Percentiles rank a stretch among this genome's conserved stretches.
Conservation (phyloP, 2,113 vertebrate genomes). For the Pristiophorus japonicus region DNA sequence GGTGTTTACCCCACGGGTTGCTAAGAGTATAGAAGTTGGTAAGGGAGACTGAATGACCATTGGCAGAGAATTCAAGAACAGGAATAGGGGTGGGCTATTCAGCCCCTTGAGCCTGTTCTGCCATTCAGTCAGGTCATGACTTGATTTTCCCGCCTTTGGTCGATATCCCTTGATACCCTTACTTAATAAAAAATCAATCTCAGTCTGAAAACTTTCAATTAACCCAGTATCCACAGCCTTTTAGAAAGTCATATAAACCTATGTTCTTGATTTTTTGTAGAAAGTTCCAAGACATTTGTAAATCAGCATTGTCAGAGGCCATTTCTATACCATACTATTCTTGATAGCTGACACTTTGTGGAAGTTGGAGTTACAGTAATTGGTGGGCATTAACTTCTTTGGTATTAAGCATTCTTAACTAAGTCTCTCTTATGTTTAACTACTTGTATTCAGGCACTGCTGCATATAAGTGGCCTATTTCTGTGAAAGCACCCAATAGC, state of each 20-base stretch:
- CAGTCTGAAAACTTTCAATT: not conserved
- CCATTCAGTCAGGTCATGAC: not conserved
- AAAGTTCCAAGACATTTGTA: not conserved
- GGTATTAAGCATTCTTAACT: not conserved
- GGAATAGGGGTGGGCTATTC: not conserved
- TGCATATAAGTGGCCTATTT: not conserved
- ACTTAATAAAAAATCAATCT: not conserved
- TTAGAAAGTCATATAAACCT: not conserved
- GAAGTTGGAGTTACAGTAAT: not conserved
- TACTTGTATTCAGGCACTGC: not conserved
- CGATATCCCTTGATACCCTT: not conserved
- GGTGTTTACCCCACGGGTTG: not conserved
- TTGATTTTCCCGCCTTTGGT: not conserved
- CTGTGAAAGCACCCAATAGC: not conserved
- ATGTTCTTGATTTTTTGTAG: not conserved
- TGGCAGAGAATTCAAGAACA: not conserved
- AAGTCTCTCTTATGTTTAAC: not conserved
- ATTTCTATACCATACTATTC: not conserved
- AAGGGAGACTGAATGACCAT: not conserved
- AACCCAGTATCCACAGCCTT: not conserved
- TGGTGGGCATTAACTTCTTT: not conserved
- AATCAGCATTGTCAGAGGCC: too few relatives aligned
- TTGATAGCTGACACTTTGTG: not conserved
- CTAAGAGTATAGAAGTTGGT: not conserved
- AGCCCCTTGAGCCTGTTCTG: not conserved